These are phyloP conservation scores for Chanos chanos DNA, from an alignment of 2,797 vertebrate genomes.

Conservation along the genomic window DNA sequence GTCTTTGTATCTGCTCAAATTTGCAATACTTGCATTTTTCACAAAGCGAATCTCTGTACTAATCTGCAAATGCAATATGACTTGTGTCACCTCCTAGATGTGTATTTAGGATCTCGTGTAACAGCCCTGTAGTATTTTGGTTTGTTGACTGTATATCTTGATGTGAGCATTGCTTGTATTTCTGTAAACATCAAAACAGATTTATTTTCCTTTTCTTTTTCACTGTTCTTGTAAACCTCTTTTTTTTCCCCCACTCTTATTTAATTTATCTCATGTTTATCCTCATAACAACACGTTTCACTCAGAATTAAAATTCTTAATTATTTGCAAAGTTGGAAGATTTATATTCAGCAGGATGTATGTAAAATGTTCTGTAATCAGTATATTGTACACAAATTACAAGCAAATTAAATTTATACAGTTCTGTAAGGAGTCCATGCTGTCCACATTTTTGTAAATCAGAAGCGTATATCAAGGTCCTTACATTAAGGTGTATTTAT, in stretches of 20 bases:
- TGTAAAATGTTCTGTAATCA: slow-evolving; percentile 74
- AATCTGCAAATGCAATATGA: slow-evolving; percentile 78
- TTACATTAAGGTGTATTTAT: too few relatives aligned
- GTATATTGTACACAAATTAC: slow-evolving; percentile 82
- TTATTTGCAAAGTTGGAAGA: slow-evolving; percentile 65
- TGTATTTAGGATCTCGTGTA: slow-evolving; percentile 78
- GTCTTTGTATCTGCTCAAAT: slow-evolving; percentile 45
- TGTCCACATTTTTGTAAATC: too few relatives aligned
- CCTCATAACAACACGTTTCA: slow-evolving; percentile 30
- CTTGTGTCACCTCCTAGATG: slow-evolving; percentile 74
- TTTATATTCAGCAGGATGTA: slow-evolving; percentile 83
- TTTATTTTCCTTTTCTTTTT: slow-evolving; percentile 51
- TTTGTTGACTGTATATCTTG: slow-evolving; percentile 82
- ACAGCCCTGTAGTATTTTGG: slow-evolving; percentile 75
- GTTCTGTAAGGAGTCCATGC: too few relatives aligned
- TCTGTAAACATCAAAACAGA: slow-evolving; percentile 74
- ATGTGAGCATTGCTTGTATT: slow-evolving; percentile 73
- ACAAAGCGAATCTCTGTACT: slow-evolving; percentile 58
- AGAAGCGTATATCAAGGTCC: too few relatives aligned
- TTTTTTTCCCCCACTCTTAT: slow-evolving; percentile 27
- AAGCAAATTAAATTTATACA: slow-evolving; percentile 84
- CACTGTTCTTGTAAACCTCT: slow-evolving; percentile 27
- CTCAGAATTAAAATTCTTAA: slow-evolving; percentile 38
- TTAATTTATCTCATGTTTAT: slow-evolving; percentile 43
- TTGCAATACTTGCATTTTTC: slow-evolving; percentile 3